Conservation (phyloP, 2,888 invertebrate genomes). For the Aphrophora alni region DNA sequence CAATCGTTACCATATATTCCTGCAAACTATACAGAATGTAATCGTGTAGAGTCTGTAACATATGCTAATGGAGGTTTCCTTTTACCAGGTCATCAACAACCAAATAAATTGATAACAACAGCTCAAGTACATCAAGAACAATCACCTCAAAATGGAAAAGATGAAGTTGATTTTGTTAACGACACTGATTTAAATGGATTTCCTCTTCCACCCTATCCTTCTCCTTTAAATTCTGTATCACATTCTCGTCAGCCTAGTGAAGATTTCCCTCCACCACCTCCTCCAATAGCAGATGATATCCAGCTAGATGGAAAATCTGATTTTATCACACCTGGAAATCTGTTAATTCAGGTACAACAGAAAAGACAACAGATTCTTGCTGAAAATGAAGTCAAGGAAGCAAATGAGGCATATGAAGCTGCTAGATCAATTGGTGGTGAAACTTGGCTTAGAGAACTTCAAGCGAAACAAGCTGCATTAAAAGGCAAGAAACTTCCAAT, state of each 20-base stretch:
- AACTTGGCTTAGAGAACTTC: conserved; percentile 78
- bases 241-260: conserved; percentile 88
- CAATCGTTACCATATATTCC: conserved; percentile 69
- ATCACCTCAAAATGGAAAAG: conserved; percentile 48
- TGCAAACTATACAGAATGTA: conserved; percentile 60
- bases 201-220: conserved; percentile 69
- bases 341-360: conserved; percentile 69
- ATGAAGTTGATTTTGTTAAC: conserved; percentile 41
- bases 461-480: conserved; percentile 76
- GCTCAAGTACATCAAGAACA: conserved; percentile 81
- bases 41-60: conserved; percentile 57
- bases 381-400: conserved; percentile 55
- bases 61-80: conserved; percentile 61
- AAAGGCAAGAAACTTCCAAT: conserved; percentile 60
- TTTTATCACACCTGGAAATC: conserved; percentile 54
- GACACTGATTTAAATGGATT: conserved; percentile 52
- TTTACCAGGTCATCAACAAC: conserved; percentile 55
- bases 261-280: conserved; percentile 88
- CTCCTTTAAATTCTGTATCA: conserved; percentile 75
- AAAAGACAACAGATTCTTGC: conserved; percentile 67
- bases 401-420: conserved; percentile 56
- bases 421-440: conserved; percentile 60
- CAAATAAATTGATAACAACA: conserved; percentile 74
- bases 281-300: conserved; percentile 50
- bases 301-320: conserved; percentile 53